Conservation (phyloP, 2,797 vertebrate species). For the Choloepus didactylus region DNA sequence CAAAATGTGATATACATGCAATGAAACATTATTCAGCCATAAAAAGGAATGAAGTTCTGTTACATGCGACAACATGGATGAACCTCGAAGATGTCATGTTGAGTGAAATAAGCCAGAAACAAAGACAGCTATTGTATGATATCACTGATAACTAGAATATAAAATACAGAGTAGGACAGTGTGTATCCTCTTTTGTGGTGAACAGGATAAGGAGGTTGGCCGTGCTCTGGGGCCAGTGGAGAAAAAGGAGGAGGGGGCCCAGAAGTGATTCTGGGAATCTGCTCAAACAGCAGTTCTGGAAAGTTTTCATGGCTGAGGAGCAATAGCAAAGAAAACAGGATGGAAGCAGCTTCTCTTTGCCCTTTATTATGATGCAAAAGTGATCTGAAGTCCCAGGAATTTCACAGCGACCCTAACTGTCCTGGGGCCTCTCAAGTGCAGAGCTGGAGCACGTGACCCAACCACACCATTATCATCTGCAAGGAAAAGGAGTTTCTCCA, state of each 20-base stretch:
- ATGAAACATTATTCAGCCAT: too few species aligned
- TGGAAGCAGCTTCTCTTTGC: not conserved
- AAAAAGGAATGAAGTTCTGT: too few species aligned
- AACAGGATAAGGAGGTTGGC: not conserved
- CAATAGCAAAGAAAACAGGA: not conserved
- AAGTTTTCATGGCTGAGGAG: not conserved
- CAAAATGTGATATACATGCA: too few species aligned
- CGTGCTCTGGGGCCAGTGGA: not conserved
- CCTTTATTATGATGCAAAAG: not conserved
- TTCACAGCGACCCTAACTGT: not conserved
- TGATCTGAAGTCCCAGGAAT: not conserved
- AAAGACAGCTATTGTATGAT: too few species aligned
- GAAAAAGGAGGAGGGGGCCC: not conserved
- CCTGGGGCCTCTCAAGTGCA: not conserved
- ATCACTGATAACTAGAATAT: too few species aligned
- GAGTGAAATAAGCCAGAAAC: too few species aligned
- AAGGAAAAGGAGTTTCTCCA: not conserved
- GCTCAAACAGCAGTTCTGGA: not conserved
- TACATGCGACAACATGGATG: too few species aligned
- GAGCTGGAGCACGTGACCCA: not conserved
- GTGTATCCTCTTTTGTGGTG: not conserved
- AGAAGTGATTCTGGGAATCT: not conserved
- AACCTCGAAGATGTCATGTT: too few species aligned
- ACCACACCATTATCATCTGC: too few species aligned
- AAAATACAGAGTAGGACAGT: not conserved